phyloP scores from a whole-genome alignment of 2,888 invertebrate species.

The Seira ritae region DNA sequence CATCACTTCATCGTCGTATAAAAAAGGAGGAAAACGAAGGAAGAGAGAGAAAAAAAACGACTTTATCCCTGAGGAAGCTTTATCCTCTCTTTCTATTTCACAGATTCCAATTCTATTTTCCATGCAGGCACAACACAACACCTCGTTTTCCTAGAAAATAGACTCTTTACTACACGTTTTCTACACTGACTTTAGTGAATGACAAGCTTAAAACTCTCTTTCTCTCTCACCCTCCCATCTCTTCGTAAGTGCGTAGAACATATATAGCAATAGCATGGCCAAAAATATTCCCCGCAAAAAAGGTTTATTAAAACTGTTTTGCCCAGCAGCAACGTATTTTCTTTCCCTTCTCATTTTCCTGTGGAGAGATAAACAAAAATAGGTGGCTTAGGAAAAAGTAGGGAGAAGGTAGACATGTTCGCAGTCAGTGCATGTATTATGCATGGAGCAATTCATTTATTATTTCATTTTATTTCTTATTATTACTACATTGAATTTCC shows the following conservation, averaged over 20 bases:
- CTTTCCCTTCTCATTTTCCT: not conserved
- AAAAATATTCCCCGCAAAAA: not conserved
- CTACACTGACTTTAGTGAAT: not conserved
- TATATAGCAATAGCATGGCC: not conserved
- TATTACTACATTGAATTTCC: constrained; percentile 8
- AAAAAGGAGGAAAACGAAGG: not conserved
- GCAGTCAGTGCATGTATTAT: constrained; percentile 12
- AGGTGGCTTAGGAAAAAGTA: not conserved
- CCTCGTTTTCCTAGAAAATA: constrained; percentile 5
- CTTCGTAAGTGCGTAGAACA: constrained; percentile 6
- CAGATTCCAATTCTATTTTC: constrained; percentile 8
- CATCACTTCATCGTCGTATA: not conserved
- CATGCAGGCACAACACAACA: constrained; percentile 4
- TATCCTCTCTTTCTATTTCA: not conserved
- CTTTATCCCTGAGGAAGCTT: too few species aligned
- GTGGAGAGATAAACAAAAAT: not conserved
- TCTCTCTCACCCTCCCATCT: not conserved
- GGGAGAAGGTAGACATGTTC: not conserved
- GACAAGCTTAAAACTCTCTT: constrained; percentile 8
- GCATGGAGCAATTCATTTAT: constrained; percentile 52
- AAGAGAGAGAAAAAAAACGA: not conserved
- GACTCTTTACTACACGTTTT: not conserved
- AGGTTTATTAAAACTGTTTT: constrained; percentile 6
- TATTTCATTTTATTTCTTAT: constrained; percentile 32
- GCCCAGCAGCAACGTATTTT: not conserved